Evolutionary conservation across 2,113 vertebrate species (phyloP), one percentile per base, ranked within the genome.

Genomic region (Nannobrachium achirus): DNA sequence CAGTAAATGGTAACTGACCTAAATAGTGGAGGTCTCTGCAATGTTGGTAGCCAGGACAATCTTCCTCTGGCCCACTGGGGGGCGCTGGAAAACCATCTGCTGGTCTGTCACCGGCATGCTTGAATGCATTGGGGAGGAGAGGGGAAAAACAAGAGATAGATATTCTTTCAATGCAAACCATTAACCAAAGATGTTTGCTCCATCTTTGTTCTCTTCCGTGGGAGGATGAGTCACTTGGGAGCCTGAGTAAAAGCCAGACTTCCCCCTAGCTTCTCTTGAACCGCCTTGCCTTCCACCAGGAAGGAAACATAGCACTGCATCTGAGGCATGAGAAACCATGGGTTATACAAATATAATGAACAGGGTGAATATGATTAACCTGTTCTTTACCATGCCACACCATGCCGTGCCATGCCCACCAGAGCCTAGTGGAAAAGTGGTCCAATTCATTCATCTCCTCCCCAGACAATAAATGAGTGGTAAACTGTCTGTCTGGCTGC

Each of bases 41-140:
- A 99, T 98, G 83, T 98, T 99, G 63, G 98, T 99, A 60, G 97
- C 92, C 64, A 99, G 86, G 41, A 99, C 95, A 0, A 99, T 95
- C 89, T 99, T 99, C 59, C 98, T 94, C 72, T 92, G 88, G 0
- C 94, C 95, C 0, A 80, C 78, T 0, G 90, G 94, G 9, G 97
- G 95, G 69, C 82, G 93, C 82, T 95, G 95, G 86, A 99, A 98
- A 69, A 99, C 98, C 46, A 79, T 82, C 85, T 98, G 97, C 88
- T 99, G 98, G 81, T 99, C 95, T 75, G 93, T 91, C 87, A 98
- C 96, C 16, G 97, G 94, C 87, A 99, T 93, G 86, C 94, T 98
- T 73, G 98, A 99, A 86, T 99, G 97, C 80, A 99, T 97, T 99
- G 61, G 25, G 25, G 1, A 25, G 20, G 20, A 71, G 78, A 80